Conservation (phyloP, 2,113 vertebrate genomes). For the Emydocephalus ijimae region DNA sequence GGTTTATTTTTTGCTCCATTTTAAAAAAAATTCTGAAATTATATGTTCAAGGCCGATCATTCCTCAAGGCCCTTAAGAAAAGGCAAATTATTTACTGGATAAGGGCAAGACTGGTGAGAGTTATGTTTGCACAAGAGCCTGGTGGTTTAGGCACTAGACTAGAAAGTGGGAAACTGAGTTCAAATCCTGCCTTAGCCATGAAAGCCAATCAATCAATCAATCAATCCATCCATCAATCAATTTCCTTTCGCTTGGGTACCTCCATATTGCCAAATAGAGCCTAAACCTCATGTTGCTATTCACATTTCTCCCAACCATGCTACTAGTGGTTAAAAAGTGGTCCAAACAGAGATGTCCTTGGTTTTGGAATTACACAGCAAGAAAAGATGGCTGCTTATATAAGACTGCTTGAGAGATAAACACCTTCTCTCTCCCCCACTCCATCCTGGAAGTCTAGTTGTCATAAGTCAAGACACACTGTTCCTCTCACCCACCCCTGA, state of each 20-base stretch:
- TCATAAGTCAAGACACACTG: background rate
- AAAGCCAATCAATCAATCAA: no score
- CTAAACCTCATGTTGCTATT: background rate
- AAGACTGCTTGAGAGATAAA: slow-evolving; percentile 11
- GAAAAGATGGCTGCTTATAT: slow-evolving; percentile 9
- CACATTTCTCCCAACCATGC: background rate
- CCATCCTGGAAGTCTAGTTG: background rate
- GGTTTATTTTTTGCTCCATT: no score
- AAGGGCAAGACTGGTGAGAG: no score
- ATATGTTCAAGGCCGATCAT: no score
- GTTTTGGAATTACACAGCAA: background rate
- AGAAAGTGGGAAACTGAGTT: no score
- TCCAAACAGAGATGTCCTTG: background rate
- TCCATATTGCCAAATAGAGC: background rate
- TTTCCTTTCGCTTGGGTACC: background rate
- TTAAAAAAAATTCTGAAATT: no score
- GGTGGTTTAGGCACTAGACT: no score
- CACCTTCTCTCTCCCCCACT: background rate
- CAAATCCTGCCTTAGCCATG: no score
- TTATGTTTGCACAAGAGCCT: background rate
- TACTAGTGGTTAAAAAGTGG: background rate
- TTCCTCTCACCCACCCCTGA: background rate
- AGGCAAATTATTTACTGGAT: no score
- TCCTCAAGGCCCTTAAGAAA: no score
- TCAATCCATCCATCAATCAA: no score